Percentiles rank a stretch among this genome's conserved stretches.
Conservation (phyloP, 2,888 invertebrate genomes). For the Drosophila gaucha region DNA sequence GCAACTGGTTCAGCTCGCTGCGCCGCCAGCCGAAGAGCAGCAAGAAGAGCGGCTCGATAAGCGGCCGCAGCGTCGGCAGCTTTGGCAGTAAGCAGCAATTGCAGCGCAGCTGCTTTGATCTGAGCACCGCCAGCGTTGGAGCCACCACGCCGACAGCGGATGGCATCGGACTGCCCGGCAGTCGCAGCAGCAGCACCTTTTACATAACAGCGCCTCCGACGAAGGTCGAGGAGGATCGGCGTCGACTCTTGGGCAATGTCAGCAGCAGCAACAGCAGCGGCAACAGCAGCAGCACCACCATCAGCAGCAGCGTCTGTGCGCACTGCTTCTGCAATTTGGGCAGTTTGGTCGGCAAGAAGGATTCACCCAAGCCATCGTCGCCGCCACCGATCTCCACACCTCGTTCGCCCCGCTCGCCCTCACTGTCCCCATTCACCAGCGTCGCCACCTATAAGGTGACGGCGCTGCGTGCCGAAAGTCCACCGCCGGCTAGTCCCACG, state of each 20-base stretch:
- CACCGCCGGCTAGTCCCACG: conserved; percentile 59
- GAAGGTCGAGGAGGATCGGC: conserved; percentile 60
- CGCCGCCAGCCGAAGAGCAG: conserved; percentile 86
- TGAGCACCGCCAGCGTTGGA: conserved; percentile 43
- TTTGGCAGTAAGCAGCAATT: conserved; percentile 77
- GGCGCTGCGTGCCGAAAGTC: conserved; percentile 49
- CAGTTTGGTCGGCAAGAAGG: conserved; percentile 9
- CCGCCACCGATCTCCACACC: conserved; percentile 20
- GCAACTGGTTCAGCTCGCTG: conserved; percentile 93
- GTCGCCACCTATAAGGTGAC: conserved; percentile 62
- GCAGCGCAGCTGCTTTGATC: conserved; percentile 84
- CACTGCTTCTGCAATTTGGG: conserved; percentile 82
- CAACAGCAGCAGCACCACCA: conserved; percentile 54
- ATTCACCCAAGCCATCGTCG: conserved; percentile 8
- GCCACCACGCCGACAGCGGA: conserved; percentile 2
- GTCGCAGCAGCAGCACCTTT: conserved; percentile 79
- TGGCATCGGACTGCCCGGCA: conserved; percentile 17
- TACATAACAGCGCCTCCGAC: conserved; percentile 62
- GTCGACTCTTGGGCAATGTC: conserved; percentile 31
- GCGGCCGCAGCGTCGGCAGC: conserved; percentile 65
- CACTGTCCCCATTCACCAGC: conserved; percentile 63
- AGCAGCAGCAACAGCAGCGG: conserved; percentile 40
- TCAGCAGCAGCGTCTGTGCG: conserved; percentile 75
- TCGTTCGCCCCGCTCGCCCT: conserved; percentile 65
- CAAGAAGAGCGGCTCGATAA: conserved; percentile 73